Base-by-base conservation (phyloP, 2,113 vertebrate genomes). In the Callionymus lyra region DNA sequence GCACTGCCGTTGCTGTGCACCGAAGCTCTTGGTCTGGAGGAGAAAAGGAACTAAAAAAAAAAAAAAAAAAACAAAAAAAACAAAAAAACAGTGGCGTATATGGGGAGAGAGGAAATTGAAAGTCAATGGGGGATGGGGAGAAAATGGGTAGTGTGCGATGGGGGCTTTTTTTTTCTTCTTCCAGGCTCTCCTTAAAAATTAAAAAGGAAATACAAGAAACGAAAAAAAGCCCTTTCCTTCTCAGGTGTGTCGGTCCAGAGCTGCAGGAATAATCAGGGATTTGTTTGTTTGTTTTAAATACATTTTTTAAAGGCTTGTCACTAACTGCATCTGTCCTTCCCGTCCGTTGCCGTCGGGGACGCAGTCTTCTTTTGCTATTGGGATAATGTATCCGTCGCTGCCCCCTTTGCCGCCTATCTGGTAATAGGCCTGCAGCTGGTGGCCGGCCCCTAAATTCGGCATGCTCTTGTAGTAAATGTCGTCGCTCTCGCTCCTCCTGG, bases 391-490 rank as follows among this genome's bases (percentile, higher is more conserved):
- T 19, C 94, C 93, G 8, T 97, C 95, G 1, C 93, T 96, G 57
- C 86, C 92, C 59, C 89, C 93, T 76, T 87, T 80, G 85, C 90
- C 93, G 85, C 90, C 93, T 80, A 99, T 96, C 75, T 97, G 93
- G 85, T 97, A 97, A 85, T 93, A 98, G 80, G 89, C 90, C 71
- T 97, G 91, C 57, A 96, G 91, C 78, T 93, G 93, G 43, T 88
- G 88, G 59, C 91, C 90, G 59, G 87, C 83, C 72, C 93, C 94
- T 6, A 99, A 85, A 67, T 98, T 95, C 72, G 95, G 95, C 95
- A 99, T 99, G 85, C 95, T 99, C 80, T 99, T 98, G 72, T 98
- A 98, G 82, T 96, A 99, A 87, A 95, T 84, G 70, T 99, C 95
- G 82, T 98, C 94, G 1, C 81, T 93, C 50, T 93, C 93, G 6